phyloP scores from a whole-genome alignment of 2,113 vertebrate species.

The Solea senegalensis region DNA sequence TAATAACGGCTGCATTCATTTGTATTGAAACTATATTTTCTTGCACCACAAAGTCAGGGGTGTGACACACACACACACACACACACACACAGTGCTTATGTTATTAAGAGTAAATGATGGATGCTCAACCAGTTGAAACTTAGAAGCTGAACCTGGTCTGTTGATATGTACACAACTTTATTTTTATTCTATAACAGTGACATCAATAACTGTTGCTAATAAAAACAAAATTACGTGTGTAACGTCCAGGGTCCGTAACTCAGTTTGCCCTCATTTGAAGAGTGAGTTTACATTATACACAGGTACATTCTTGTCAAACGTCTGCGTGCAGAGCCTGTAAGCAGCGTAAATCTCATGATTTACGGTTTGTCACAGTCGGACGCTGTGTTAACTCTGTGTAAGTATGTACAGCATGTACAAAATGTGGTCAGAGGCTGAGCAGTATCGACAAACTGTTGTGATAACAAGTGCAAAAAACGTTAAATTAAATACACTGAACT shows the following conservation, averaged over 20 bases:
- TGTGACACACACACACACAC: too few relatives aligned
- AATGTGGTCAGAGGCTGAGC: neutral
- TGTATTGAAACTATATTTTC: too few relatives aligned
- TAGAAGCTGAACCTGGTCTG: too few relatives aligned
- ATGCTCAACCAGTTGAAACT: too few relatives aligned
- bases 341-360: neutral
- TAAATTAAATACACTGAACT: neutral
- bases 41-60: too few relatives aligned
- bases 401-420: too few relatives aligned
- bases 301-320: neutral
- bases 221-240: too few relatives aligned
- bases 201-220: neutral
- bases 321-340: too few relatives aligned
- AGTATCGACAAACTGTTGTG: neutral
- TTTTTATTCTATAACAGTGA: neutral
- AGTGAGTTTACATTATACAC: neutral
- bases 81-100: too few relatives aligned
- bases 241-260: neutral
- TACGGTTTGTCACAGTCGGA: neutral
- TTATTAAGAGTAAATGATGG: too few relatives aligned
- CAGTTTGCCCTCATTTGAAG: neutral
- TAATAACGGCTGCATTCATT: too few relatives aligned
- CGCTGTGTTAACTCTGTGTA: neutral
- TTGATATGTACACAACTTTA: neutral
- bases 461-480: neutral